Base-by-base conservation (phyloP, 2,113 vertebrate genomes). In the Ochotona princeps region DNA sequence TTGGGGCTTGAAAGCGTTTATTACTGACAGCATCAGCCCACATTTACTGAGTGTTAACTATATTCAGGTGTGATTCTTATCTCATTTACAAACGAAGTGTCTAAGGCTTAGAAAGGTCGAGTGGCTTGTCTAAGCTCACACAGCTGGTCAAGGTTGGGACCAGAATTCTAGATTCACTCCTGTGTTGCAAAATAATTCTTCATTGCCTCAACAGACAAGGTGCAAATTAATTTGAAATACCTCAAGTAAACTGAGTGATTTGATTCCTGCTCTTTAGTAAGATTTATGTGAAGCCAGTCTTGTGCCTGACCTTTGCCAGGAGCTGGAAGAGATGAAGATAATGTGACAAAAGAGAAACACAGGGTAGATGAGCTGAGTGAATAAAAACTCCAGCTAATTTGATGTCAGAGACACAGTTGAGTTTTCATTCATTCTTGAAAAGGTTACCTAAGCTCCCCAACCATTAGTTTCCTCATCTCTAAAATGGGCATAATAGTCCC, bases 191-290 rank as follows among this genome's bases (percentile, higher is more conserved):
- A 90, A 57, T 17, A 81, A 30, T 63, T 70, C 44, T 86, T 76
- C 18, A 78, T 66, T 78, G 70, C 44, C 17, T 87, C 11, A 8
- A 72, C 3, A 67, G 44, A 91, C 30, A 87, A 84, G 9, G 69
- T 38, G 12, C 26, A 76, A 81, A 89, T 95, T 87, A 82, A 88
- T 87, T 32, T 81, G 86, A 87, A 90, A 87, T 87, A 73, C 73
- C 79, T 79, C 63, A 73, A 79, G 20, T 17, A 76, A 78, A 54
- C n/a, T 38, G 38, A 82, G 6, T 83, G 63, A 49, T 61, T 93
- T 78, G 78, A 47, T 87, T 87, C 54, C 47, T 60, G 0, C 54
- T 35, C 21, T 84, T 90, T 78, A 76, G 78, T 51, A 86, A 72
- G 80, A 84, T 84, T 80, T 60, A 75, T 86, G 26, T 44, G 47